phyloP scores from a whole-genome alignment of 1,140 invertebrate species.

The Saccostrea cuccullata region DNA sequence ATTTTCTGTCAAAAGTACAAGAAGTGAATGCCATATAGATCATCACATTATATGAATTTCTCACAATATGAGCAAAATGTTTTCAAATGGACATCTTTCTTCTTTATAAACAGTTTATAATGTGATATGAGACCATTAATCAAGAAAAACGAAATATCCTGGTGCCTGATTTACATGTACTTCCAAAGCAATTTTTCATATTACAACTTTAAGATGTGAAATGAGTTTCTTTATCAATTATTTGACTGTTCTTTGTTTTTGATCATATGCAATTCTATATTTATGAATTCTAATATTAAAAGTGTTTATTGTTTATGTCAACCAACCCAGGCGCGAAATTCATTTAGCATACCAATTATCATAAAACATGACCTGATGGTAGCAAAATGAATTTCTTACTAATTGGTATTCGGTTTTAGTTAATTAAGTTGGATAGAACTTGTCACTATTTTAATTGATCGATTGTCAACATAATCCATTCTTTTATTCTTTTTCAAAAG shows the following conservation, averaged over 20 bases:
- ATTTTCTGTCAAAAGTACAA: too few relatives aligned
- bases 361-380: neutral
- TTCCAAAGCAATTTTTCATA: neutral
- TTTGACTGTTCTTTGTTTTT: too few relatives aligned
- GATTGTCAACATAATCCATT: neutral
- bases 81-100: too few relatives aligned
- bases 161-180: too few relatives aligned
- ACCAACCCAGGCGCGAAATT: neutral
- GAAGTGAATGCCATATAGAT: too few relatives aligned
- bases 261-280: too few relatives aligned
- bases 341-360: neutral
- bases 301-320: neutral
- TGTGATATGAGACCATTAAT: too few relatives aligned
- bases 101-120: too few relatives aligned
- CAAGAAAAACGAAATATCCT: too few relatives aligned
- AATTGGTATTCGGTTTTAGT: neutral
- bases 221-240: neutral
- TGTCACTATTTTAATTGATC: neutral
- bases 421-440: neutral
- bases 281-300: neutral
- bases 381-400: neutral
- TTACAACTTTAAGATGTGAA: neutral
- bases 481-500: slow-evolving; percentile 13
- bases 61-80: too few relatives aligned
- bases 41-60: too few relatives aligned